These are phyloP conservation scores for Clarias magur DNA, from an alignment of 2,113 vertebrate genomes.

Conservation along the genomic window DNA sequence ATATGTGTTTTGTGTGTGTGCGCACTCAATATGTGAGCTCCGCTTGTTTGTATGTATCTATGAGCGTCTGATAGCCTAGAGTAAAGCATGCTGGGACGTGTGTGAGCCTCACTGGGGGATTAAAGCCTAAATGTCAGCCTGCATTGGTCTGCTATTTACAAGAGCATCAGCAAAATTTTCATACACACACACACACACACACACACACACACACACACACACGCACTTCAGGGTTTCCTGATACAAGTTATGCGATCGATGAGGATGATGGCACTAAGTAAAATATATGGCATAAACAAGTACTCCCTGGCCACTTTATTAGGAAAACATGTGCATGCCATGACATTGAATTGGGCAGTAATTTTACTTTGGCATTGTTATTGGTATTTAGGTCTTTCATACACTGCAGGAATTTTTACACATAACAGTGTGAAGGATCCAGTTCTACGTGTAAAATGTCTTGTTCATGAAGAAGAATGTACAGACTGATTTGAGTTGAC, in stretches of 20 bases:
- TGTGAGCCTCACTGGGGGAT: conserved; percentile 27
- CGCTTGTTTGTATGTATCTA: conserved; percentile 5
- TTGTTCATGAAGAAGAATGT: neutral
- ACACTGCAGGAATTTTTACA: no score
- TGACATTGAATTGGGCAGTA: neutral
- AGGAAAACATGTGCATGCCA: neutral
- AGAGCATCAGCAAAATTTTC: neutral
- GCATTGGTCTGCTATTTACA: conserved; percentile 1
- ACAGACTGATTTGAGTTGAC: neutral
- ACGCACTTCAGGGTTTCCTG: neutral
- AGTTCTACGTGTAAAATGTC: neutral
- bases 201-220: neutral
- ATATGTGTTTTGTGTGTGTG: neutral
- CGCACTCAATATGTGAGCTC: conserved; percentile 30
- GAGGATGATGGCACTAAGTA: neutral
- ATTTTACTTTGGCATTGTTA: neutral
- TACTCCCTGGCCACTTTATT: neutral
- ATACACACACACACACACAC: neutral
- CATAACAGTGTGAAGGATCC: neutral
- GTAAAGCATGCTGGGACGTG: neutral
- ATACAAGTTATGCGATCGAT: neutral
- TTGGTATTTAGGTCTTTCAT: neutral
- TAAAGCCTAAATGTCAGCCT: conserved; percentile 43
- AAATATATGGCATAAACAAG: neutral
- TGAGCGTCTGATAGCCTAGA: neutral